Percentiles rank a stretch among this genome's conserved stretches.
Conservation (phyloP, 2,797 vertebrate species). For the Lepus oiostolus region DNA sequence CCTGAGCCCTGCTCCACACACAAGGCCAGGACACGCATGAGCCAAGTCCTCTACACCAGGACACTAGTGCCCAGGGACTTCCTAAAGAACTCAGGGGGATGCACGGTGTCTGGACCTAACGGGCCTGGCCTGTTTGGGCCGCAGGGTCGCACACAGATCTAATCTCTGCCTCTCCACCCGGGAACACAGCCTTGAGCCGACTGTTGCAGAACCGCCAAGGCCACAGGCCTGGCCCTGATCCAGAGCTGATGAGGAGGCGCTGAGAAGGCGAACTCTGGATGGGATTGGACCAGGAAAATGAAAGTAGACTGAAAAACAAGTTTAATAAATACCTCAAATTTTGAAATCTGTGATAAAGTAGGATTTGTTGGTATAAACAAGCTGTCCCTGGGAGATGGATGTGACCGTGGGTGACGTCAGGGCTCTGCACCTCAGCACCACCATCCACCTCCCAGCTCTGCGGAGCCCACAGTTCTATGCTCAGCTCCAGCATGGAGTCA, state of each 20-base stretch:
- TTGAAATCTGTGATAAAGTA: neutral
- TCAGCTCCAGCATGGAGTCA: no score
- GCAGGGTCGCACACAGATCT: neutral
- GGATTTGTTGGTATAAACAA: no score
- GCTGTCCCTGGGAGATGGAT: accelerated
- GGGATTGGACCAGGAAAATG: no score
- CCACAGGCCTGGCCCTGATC: neutral
- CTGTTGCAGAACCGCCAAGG: neutral
- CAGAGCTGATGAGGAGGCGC: no score
- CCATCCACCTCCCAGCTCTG: neutral
- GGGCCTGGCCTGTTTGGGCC: no score
- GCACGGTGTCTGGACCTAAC: neutral
- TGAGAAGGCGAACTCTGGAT: no score
- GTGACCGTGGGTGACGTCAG: neutral
- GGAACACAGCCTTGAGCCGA: neutral
- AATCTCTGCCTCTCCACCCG: no score
- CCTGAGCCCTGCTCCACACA: neutral
- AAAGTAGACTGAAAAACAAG: no score
- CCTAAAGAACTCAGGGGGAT: neutral
- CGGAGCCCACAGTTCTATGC: neutral
- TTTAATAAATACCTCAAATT: neutral
- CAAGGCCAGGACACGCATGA: neutral
- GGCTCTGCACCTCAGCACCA: no score
- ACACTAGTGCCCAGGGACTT: neutral
- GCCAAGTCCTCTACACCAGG: neutral